Base-by-base conservation (phyloP, 2,797 vertebrate genomes). In the Peromyscus eremicus region DNA sequence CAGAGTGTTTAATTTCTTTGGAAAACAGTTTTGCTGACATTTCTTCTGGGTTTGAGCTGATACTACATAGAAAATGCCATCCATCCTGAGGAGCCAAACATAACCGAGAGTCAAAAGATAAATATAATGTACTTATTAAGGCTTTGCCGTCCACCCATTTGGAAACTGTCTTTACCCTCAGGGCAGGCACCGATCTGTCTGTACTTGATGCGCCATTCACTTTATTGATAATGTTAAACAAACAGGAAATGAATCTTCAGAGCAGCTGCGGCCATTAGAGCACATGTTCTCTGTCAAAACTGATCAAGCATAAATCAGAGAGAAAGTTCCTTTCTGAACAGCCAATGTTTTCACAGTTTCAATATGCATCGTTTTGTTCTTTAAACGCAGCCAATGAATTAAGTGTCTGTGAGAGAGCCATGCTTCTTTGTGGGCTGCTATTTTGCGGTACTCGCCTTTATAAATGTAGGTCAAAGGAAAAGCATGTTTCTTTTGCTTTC, bases 381-480 rank as follows among this genome's bases (percentile, higher is more conserved):
- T 87, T 64, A 85, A 77, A 76, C 37, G 23, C 34, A 91, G 19
- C 43, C 52, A 94, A 57, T 16, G 77, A 88, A 96, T 88, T 94
- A 79, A 70, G 3, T 2, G 1, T 3, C 49, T 37, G 85, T 92
- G 17, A 34, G 43, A 90, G 81, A 90, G 19, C 11, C 80, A 82
- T 29, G n/a, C 27, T 40, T 85, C 13, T n/a, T 92, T n/a, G 55
- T 85, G 57, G 57, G 84, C 62, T 94, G 95, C 92, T 92, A 0
- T 77, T 49, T 94, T 87, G 25, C 2, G 84, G 92, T 66, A 52
- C 71, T 96, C 93, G 55, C 49, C 66, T 91, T 88, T 93, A 34
- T 52, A 97, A 97, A 98, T 97, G 95, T 97, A 98, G 97, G 97
- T 98, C 97, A 97, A 92, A 92, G 68, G 80, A 95, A 98, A 97